Evolutionary conservation across 53 echinoderm and acorn worm species (phyloP).

Genomic region (Antedon mediterranea): DNA sequence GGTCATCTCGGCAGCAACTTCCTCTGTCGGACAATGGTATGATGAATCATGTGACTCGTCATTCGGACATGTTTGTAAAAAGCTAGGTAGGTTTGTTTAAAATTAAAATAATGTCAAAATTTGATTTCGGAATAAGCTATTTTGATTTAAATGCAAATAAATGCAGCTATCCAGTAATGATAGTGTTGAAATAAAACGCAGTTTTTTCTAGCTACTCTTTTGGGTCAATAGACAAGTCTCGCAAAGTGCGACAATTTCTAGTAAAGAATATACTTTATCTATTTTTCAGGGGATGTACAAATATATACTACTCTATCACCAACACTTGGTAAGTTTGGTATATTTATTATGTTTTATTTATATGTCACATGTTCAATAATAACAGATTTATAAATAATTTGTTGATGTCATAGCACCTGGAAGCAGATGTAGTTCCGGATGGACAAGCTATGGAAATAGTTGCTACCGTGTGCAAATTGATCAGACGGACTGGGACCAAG

Average conservation of each 20-base stretch:
- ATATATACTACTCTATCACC: not conserved
- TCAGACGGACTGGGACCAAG: conserved; percentile 18
- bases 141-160: too few species aligned
- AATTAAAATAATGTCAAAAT: conserved; percentile 29
- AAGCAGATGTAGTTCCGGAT: conserved; percentile 25
- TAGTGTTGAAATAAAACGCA: too few species aligned
- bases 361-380: not conserved
- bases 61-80: conserved; percentile 47
- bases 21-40: conserved; percentile 27
- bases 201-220: too few species aligned
- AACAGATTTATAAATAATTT: not conserved
- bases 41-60: conserved; percentile 35
- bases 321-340: not conserved
- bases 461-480: conserved; percentile 45
- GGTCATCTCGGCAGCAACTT: conserved; percentile 8
- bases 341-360: not conserved
- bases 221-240: too few species aligned
- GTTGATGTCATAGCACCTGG: conserved; percentile 6
- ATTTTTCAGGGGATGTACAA: not conserved
- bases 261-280: not conserved
- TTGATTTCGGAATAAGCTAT: too few species aligned
- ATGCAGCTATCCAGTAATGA: too few species aligned
- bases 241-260: too few species aligned
- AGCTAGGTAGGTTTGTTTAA: conserved; percentile 7
- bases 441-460: conserved; percentile 34